A percentile compares a stretch with the other conserved stretches of the same genome.
phyloP scores from a whole-genome alignment of 2,888 invertebrate genomes.

The Phaonia tiefii region DNA sequence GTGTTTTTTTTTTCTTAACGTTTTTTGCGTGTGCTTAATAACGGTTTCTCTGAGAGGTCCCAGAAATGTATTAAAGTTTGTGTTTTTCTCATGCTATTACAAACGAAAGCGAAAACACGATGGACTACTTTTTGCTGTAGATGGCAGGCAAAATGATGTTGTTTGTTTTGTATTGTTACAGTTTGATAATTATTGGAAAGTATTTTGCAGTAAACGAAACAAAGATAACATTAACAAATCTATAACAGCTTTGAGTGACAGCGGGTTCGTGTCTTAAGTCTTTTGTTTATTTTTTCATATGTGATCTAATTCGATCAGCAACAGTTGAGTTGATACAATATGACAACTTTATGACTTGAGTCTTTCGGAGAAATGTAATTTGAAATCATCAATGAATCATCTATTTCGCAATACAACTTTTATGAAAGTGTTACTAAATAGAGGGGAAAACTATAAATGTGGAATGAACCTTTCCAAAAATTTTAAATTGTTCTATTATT shows the following conservation, averaged over 20 bases:
- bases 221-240: not conserved
- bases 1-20: conserved; percentile 4
- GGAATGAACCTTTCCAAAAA: too few species aligned
- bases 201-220: not conserved
- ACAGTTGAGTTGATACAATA: too few species aligned
- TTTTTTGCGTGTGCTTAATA: not conserved
- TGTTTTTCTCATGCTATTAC: not conserved
- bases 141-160: not conserved
- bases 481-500: too few species aligned
- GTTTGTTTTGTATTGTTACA: not conserved
- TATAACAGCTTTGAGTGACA: not conserved
- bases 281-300: not conserved
- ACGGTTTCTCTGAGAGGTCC: not conserved
- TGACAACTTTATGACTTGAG: too few species aligned
- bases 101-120: conserved; percentile 64
- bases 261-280: conserved; percentile 28
- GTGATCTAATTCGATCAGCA: too few species aligned
- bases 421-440: too few species aligned
- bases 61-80: too few species aligned
- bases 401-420: too few species aligned
- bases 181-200: conserved; percentile 44
- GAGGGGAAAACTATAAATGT: too few species aligned
- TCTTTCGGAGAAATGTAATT: too few species aligned
- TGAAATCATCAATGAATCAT: too few species aligned
- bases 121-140: conserved; percentile 53